Evolutionary conservation across 92 coral and sea anemone species (phyloP), one percentile per base, ranked within the genome.

Genomic region (Epizoanthus illoricatus): DNA sequence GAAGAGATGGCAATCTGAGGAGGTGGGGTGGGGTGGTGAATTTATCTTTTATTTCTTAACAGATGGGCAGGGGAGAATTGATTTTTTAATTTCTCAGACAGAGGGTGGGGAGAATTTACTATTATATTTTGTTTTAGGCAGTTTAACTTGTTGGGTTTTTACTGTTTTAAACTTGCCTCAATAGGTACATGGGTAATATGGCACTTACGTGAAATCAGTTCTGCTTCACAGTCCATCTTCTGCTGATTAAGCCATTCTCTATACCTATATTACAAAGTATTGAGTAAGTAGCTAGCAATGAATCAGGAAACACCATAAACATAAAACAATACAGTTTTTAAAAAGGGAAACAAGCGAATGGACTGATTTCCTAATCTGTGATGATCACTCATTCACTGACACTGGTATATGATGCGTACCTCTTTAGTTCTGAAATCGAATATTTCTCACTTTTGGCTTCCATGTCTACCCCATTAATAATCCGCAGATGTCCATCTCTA

Each of bases 121-220:
- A 4, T 13, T 39, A 61, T 61, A 17, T 4, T 18, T 61, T n/a
- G 6, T 18, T 8, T 61, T 61, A 2, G 21, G 21, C 7, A 10
- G 21, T 11, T 5, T 18, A 61, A 61, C 21, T 60, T n/a, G n/a
- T 6, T 4, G 4, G 7, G 7, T 18, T 24, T 61, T 61, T 17
- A 61, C 65, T 18, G 65, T 61, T 5, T 3, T 40, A 52, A 15
- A 55, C 19, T 13, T 82, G 11, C 59, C n/a, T 13, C 33, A 28
- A 28, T n/a, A n/a, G n/a, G n/a, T 10, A 15, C 7, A n/a, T 13
- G 86, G 28, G 11, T 3, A 11, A 18, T 79, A 41, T 15, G 42
- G 11, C 65, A 91, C 98, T 95, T 91, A 95, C 98, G 83, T 41
- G 87, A 83, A 19, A 81, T 89, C 8, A 95, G 76, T 64, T 95